phyloP scores from a whole-genome alignment of 2,888 invertebrate species.

The Agrilus cyanescens region DNA sequence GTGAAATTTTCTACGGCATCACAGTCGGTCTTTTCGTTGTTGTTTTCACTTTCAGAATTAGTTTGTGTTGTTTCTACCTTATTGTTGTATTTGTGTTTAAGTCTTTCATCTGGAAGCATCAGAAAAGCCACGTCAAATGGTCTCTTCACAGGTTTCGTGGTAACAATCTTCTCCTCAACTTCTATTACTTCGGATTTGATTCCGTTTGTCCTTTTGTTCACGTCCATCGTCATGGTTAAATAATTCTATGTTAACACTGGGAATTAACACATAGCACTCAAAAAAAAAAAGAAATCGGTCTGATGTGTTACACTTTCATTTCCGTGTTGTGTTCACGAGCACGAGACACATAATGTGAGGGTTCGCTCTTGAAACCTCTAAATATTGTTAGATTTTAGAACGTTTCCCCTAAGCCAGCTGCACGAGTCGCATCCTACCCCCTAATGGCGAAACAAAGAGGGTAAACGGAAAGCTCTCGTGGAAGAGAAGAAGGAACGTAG shows the following conservation, averaged over 20 bases:
- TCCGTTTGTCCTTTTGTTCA: constrained; percentile 30
- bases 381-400: constrained; percentile 35
- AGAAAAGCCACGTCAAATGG: constrained; percentile 86
- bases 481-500: constrained; percentile 15
- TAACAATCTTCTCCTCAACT: constrained; percentile 27
- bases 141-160: constrained; percentile 48
- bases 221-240: constrained; percentile 59
- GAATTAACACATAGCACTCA: neutral
- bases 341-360: constrained; percentile 33
- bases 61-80: neutral
- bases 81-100: constrained; percentile 44
- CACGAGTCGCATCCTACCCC: constrained; percentile 17
- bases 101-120: constrained; percentile 76
- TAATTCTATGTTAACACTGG: constrained; percentile 25
- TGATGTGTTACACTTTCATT: too few species aligned
- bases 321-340: too few species aligned
- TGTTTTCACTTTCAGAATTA: constrained; percentile 10
- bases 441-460: constrained; percentile 18
- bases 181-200: constrained; percentile 38
- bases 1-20: constrained; percentile 30
- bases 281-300: too few species aligned
- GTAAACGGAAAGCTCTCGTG: constrained; percentile 6
- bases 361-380: constrained; percentile 33
- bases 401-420: constrained; percentile 23
- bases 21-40: constrained; percentile 11